Base-by-base conservation (phyloP, 2,888 invertebrate species). In the Hypena proboscidalis region DNA sequence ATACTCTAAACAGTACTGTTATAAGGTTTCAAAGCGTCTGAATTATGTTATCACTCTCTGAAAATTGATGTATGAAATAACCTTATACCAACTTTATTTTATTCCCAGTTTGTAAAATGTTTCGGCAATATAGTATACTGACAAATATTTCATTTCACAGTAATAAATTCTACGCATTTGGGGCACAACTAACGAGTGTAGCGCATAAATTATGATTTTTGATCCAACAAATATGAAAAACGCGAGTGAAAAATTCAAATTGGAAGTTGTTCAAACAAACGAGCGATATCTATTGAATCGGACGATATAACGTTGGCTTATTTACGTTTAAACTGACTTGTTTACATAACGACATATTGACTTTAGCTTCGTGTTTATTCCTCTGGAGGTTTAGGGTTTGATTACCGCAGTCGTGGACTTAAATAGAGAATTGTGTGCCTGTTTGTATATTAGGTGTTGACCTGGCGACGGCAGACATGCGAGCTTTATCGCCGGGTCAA, bases 331-430 rank as follows among this genome's bases (percentile, higher is more conserved):
- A 66, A 52, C 60, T 50, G 50, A 43, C 50, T 58, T 68, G 64
- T 75, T 75, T 73, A 58, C 56, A 33, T 33, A 43, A 15, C 29
- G 41, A 49, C 57, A 66, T 74, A 69, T 71, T 73, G 65, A 67
- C 58, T 65, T 60, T 56, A 35, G 53, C 58, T 60, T 54, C 44
- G 55, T 58, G 50, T 67, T 67, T 66, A 60, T 64, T 46, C 39
- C 44, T 45, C 29, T 23, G 43, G 49, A 45, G 42, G 33, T 37
- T 47, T 38, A 40, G 13, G 34, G 17, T 29, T 45, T 42, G 27
- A 47, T 42, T 44, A 31, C 20, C 27, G 37, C 30, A 19, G 13
- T 23, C 10, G 17, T 7, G 9, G 13, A 25, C 30, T 36, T 26
- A 29, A 32, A 33, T 33, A 6, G 4, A 14, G 20, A 19, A 26